Conservation (phyloP, 2,797 vertebrate genomes). For the Gambelia wislizenii region DNA sequence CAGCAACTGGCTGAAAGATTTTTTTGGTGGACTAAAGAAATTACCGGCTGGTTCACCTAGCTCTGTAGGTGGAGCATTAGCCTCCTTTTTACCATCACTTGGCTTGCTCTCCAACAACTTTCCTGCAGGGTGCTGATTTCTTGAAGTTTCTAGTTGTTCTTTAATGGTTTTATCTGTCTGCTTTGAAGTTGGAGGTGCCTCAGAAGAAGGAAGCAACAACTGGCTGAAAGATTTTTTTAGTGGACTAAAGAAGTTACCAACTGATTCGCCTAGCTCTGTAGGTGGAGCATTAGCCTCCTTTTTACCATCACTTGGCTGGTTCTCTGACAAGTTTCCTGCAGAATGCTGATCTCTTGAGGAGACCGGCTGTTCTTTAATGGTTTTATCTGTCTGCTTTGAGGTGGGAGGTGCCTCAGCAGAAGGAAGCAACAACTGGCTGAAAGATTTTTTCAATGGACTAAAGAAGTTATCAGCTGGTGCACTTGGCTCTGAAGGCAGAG, state of each 20-base stretch:
- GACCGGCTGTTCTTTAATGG: not conserved
- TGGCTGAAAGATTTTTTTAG: conserved; percentile 91
- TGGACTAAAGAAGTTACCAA: conserved; percentile 85
- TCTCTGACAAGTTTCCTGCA: conserved; percentile 19
- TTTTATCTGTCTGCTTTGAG: too few species aligned
- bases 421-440: conserved; percentile 86
- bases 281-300: conserved; percentile 43
- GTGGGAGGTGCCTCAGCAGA: conserved; percentile 55
- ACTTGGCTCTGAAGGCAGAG: conserved; percentile 47
- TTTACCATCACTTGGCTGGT: conserved; percentile 3
- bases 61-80: conserved; percentile 42
- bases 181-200: too few species aligned
- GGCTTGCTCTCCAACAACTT: conserved; percentile 32
- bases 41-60: conserved; percentile 59
- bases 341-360: conserved; percentile 39
- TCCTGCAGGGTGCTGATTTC: not conserved
- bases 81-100: conserved; percentile 26
- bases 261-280: conserved; percentile 48
- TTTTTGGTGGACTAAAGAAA: conserved; percentile 90
- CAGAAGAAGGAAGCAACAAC: conserved; percentile 81
- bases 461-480: conserved; percentile 80
- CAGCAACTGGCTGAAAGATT: conserved; percentile 89
- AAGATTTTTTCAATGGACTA: conserved; percentile 89
- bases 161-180: too few species aligned
- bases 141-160: conserved; percentile 27